Percentiles rank a stretch among this genome's conserved stretches.
These are phyloP conservation scores for Tangara arthus DNA, from an alignment of 2,797 vertebrate species.

Conservation along the genomic window DNA sequence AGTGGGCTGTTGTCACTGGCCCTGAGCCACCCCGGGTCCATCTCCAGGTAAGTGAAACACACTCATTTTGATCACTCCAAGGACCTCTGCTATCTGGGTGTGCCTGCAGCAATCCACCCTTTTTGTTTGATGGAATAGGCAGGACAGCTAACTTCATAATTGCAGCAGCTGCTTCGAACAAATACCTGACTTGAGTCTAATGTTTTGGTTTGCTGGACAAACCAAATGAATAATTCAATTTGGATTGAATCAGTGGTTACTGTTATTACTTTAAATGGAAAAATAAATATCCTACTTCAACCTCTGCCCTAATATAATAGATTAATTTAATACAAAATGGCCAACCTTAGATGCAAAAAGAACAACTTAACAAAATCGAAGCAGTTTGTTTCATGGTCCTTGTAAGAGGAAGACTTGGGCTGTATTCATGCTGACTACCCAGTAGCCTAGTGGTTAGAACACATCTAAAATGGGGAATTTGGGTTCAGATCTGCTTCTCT, in stretches of 20 bases:
- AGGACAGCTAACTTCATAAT: background rate
- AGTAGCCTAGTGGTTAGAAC: background rate
- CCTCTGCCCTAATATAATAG: background rate
- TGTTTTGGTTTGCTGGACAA: background rate
- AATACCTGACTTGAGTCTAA: background rate
- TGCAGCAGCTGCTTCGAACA: background rate
- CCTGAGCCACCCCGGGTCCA: background rate
- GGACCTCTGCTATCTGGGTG: background rate
- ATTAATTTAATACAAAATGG: background rate
- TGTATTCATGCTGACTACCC: background rate
- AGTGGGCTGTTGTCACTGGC: background rate
- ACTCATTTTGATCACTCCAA: background rate
- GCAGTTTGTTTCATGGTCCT: background rate
- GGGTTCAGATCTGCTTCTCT: background rate
- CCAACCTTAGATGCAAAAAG: background rate
- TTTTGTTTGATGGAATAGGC: background rate
- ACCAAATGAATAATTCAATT: background rate
- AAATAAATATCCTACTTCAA: background rate
- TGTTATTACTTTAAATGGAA: conserved; percentile 6
- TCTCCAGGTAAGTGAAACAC: background rate
- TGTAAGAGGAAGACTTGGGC: background rate
- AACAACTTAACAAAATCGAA: background rate
- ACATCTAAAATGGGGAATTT: background rate
- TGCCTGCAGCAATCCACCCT: background rate
- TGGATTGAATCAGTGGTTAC: background rate